Base-by-base conservation (phyloP, 2,888 invertebrate species). In the Halocaridina rubra region DNA sequence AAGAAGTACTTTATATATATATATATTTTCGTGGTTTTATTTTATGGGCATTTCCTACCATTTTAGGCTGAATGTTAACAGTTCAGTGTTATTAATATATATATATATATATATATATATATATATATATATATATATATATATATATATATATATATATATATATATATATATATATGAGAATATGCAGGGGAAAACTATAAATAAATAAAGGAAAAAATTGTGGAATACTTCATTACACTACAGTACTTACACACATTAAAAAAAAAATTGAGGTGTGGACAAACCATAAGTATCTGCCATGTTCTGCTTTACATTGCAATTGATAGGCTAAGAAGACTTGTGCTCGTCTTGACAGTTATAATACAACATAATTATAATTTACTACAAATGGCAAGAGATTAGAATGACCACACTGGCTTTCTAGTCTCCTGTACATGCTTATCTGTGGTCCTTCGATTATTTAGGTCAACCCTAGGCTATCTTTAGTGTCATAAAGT, bases 211-310 rank as follows among this genome's bases (percentile, higher is more conserved):
- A n/a, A n/a, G n/a, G n/a, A n/a, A n/a, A n/a, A n/a, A n/a, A n/a
- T n/a, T n/a, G n/a, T n/a, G n/a, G n/a, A n/a, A n/a, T n/a, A n/a
- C 10, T 13, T 46, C 53, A 46, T 46, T 13, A 16, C 53, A 46
- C 53, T 13, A 46, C 53, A 46, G 19, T 57, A 57, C 5, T 19
- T 22, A 22, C 16, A 13, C 10, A 22, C n/a, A 22, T 57, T 57
- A 57, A 19, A 53, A 19, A 53, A 3, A 3, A 19, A 46, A 2
- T 75, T 81, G 10, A 74, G 61, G 81, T 81, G 16, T 77, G 82
- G 82, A 82, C 82, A 82, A 77, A 71, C 72, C 82, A 82, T 10
- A 82, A 82, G 61, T 64, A 53, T 82, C 82, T 82, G 82, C 69
- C 19, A 77, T 82, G 82, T 33, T 82, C 19, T 82, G 30, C 27